phyloP scores from a whole-genome alignment of 1,140 invertebrate genomes.

The Musca domestica region DNA sequence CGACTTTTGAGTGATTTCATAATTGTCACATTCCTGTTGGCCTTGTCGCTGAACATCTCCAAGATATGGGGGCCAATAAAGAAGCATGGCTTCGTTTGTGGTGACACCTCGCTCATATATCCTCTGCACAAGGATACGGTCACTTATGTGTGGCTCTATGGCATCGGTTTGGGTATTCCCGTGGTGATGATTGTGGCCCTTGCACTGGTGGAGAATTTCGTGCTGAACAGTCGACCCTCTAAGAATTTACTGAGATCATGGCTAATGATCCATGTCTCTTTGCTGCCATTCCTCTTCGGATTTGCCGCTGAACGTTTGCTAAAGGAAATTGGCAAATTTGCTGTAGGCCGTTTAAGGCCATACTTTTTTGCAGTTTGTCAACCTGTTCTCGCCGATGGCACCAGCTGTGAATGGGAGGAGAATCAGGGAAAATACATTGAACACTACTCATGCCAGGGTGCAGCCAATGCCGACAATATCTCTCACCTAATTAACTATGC shows the following conservation, averaged over 20 bases:
- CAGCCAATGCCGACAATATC: conserved; percentile 45
- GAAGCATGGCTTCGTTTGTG: conserved; percentile 90
- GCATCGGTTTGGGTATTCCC: conserved; percentile 28
- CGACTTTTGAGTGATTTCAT: too few relatives aligned
- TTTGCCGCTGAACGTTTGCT: conserved; percentile 71
- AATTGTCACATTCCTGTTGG: too few relatives aligned
- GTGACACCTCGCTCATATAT: conserved; percentile 87
- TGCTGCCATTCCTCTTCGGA: conserved; percentile 80
- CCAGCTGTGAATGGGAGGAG: conserved; percentile 39
- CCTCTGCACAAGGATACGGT: conserved; percentile 78
- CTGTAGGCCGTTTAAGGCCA: conserved; percentile 83
- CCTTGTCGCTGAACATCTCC: too few relatives aligned
- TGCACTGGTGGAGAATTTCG: conserved; percentile 15
- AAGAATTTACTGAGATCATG: conserved; percentile 19
- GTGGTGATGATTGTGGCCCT: conserved; percentile 25
- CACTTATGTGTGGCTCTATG: conserved; percentile 26
- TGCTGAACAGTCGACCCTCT: neutral
- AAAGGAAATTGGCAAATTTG: conserved; percentile 86
- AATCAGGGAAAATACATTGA: conserved; percentile 58
- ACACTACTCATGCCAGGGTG: conserved; percentile 60
- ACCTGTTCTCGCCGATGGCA: conserved; percentile 58
- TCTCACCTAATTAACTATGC: conserved; percentile 54
- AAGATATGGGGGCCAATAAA: conserved; percentile 61
- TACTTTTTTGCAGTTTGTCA: conserved; percentile 80
- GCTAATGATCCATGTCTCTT: conserved; percentile 65